These are phyloP conservation scores for Solenodon paradoxus DNA, from an alignment of 2,113 vertebrate genomes.

Conservation along the genomic window DNA sequence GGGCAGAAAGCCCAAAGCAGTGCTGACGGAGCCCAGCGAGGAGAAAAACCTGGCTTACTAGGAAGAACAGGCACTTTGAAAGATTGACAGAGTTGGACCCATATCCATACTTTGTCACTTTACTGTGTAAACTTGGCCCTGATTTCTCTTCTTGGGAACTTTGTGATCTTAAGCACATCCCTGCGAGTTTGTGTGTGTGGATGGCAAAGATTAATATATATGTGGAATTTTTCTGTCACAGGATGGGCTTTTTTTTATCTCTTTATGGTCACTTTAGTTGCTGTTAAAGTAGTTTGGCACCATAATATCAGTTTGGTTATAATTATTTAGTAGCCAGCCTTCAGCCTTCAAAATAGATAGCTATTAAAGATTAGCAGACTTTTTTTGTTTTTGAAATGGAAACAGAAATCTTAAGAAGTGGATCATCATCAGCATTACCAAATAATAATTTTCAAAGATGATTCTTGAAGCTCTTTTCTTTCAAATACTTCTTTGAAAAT, in stretches of 20 bases:
- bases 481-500: background rate
- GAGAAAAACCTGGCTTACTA: background rate
- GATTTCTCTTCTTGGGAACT: background rate
- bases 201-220: background rate
- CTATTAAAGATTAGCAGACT: background rate
- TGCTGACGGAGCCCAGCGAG: background rate
- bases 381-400: constrained; percentile 26
- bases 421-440: background rate
- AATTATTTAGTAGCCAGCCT: background rate
- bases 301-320: background rate
- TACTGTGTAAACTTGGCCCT: background rate
- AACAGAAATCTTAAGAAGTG: background rate
- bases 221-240: background rate
- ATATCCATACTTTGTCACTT: background rate
- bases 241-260: background rate
- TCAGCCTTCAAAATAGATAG: background rate
- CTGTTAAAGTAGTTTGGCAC: background rate
- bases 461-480: background rate
- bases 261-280: background rate
- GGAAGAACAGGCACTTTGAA: background rate
- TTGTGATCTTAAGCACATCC: background rate
- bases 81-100: background rate
- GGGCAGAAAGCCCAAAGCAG: background rate
- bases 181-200: background rate
- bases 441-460: background rate